Evolutionary conservation across 2,113 vertebrate genomes (phyloP).

Genomic region (Leucopternis melanops): DNA sequence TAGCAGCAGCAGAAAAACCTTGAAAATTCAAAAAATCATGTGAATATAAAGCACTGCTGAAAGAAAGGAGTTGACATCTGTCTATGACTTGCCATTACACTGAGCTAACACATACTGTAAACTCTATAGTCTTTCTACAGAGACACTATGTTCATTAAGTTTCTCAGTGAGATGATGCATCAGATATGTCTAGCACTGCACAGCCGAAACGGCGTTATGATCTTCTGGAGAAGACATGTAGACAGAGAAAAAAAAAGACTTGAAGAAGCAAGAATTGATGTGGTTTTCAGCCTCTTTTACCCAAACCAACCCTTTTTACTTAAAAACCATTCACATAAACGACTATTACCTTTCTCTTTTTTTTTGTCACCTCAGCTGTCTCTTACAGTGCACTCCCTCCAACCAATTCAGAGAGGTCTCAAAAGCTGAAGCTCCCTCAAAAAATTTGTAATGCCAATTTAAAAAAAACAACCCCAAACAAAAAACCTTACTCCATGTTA

Average conservation of each 20-base stretch:
- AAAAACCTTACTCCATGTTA: background rate
- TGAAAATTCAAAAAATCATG: background rate
- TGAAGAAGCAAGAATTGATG: background rate
- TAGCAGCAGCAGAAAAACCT: background rate
- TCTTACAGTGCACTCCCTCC: no score
- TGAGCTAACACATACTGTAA: background rate
- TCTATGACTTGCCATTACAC: background rate
- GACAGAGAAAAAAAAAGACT: background rate
- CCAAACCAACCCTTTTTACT: background rate
- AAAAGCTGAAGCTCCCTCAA: background rate
- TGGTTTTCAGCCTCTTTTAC: background rate
- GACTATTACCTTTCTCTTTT: background rate
- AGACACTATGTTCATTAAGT: background rate
- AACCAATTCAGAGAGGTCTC: no score
- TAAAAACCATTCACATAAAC: background rate
- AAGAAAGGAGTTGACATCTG: background rate
- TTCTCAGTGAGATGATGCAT: background rate
- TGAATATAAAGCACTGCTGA: background rate
- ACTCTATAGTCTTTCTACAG: background rate
- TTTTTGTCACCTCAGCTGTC: no score
- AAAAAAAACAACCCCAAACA: background rate
- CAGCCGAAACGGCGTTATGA: background rate
- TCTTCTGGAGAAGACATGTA: background rate
- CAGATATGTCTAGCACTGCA: background rate
- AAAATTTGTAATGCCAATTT: background rate